These are phyloP conservation scores for Pangasius sanitwongsei DNA, from an alignment of 2,797 vertebrate species.

Conservation along the genomic window DNA sequence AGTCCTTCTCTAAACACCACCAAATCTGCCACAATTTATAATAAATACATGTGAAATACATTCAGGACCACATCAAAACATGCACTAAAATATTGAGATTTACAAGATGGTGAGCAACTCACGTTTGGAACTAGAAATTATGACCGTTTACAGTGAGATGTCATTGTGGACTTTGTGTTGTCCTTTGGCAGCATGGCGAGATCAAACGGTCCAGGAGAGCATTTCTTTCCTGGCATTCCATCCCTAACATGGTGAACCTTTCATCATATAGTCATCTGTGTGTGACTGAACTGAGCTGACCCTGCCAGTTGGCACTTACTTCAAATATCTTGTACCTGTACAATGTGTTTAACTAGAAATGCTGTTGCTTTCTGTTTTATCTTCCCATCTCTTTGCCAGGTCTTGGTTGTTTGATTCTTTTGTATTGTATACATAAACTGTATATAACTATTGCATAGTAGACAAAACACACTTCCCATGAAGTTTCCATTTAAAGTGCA, in stretches of 20 bases:
- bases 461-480: slow-evolving; percentile 7
- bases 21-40: slow-evolving; percentile 57
- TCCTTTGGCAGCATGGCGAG: slow-evolving; percentile 28
- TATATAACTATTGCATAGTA: slow-evolving; percentile 39
- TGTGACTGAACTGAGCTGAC: slow-evolving; percentile 19
- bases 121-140: slow-evolving; percentile 60
- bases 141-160: slow-evolving; percentile 63
- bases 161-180: slow-evolving; percentile 44
- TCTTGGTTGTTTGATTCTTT: slow-evolving; percentile 8
- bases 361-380: background rate
- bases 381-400: background rate
- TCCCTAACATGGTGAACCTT: slow-evolving; percentile 68
- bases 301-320: background rate
- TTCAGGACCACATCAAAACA: slow-evolving; percentile 56
- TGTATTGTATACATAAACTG: slow-evolving; percentile 18
- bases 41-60: slow-evolving; percentile 59
- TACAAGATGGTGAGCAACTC: slow-evolving; percentile 39
- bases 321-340: background rate
- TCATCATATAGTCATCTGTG: slow-evolving; percentile 9
- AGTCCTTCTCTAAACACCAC: slow-evolving; percentile 59
- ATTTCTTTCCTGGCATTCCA: slow-evolving; percentile 42
- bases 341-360: background rate
- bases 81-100: slow-evolving; percentile 48
- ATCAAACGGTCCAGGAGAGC: slow-evolving; percentile 14
- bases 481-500: slow-evolving; percentile 20